Evolutionary conservation across 2,797 vertebrate genomes (phyloP).

Genomic region (Rhabdophis nuchalis): DNA sequence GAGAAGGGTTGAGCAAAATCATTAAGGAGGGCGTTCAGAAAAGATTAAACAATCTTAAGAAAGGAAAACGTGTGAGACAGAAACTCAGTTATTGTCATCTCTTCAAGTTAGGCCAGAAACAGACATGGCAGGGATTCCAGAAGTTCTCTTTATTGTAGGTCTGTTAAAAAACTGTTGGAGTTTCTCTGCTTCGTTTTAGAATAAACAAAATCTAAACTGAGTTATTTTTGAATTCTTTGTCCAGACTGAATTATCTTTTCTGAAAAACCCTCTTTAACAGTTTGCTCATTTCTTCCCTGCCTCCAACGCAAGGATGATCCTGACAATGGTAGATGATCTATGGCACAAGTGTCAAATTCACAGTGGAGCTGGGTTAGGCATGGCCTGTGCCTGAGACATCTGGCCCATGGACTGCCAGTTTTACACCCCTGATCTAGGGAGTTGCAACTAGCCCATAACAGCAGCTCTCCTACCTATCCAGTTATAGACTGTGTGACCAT

Average conservation of each 20-base stretch:
- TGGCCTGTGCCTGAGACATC: too few species aligned
- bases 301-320: neutral
- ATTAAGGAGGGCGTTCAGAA: neutral
- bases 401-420: too few species aligned
- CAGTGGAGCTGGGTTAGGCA: too few species aligned
- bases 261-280: neutral
- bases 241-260: neutral
- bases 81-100: neutral
- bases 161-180: neutral
- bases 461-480: neutral
- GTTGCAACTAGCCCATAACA: neutral
- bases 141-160: neutral
- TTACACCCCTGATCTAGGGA: neutral
- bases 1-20: neutral
- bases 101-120: neutral
- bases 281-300: neutral
- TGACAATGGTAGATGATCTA: neutral
- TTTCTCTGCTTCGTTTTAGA: neutral
- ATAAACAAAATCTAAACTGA: neutral
- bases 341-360: neutral
- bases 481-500: neutral
- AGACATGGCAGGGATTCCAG: neutral
- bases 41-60: neutral
- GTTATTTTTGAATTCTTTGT: neutral
- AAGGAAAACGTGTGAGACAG: neutral